Evolutionary conservation across 92 coral and sea anemone genomes (phyloP).

Genomic region (Bergia sp.): DNA sequence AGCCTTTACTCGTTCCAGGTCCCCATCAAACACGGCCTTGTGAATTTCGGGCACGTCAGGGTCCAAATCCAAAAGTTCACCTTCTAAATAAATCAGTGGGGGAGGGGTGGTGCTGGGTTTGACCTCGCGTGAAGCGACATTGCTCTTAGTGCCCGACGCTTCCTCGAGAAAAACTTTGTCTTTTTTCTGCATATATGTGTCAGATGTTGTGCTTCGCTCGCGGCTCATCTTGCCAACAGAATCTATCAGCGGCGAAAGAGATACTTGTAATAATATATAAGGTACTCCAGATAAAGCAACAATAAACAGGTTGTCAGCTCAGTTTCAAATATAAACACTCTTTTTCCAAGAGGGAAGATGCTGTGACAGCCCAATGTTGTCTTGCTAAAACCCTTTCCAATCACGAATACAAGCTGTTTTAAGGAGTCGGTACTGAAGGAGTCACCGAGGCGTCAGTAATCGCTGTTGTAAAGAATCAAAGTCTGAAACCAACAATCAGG

Average conservation of each 20-base stretch:
- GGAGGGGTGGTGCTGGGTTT: conserved; percentile 17
- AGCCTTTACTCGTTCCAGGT: conserved; percentile 32
- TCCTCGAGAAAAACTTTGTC: neutral
- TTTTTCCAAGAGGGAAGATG: neutral
- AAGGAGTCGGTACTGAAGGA: neutral
- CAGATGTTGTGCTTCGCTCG: neutral
- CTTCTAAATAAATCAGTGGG: conserved; percentile 39
- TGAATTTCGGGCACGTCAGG: conserved; percentile 39
- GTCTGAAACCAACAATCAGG: neutral
- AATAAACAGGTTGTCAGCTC: neutral
- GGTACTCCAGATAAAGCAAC: neutral
- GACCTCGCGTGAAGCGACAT: neutral
- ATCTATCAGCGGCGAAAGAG: neutral
- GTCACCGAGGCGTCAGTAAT: neutral
- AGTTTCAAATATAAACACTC: too few relatives aligned
- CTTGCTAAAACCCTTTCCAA: neutral
- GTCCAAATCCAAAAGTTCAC: conserved; percentile 36
- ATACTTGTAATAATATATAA: neutral
- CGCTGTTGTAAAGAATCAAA: neutral
- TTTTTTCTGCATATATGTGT: conserved; percentile 7
- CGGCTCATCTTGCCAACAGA: neutral
- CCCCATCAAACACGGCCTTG: conserved; percentile 43
- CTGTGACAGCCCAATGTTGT: neutral
- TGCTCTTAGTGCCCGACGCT: conserved; percentile 8
- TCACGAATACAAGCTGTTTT: neutral